Base-by-base conservation (phyloP, 2,797 vertebrate species). In the Gallinago stenura region DNA sequence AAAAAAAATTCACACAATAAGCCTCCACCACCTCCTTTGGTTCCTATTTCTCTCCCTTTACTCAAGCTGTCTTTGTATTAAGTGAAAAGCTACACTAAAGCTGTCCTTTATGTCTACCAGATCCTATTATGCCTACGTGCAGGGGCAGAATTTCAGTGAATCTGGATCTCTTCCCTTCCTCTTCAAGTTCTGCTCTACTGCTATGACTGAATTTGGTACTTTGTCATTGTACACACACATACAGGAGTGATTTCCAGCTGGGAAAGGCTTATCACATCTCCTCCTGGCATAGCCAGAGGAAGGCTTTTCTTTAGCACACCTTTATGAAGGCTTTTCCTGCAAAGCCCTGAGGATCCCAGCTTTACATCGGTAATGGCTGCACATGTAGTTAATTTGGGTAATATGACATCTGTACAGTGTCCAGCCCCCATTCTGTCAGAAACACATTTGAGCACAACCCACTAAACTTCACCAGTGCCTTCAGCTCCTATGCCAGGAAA, bases 271-370 rank as follows among this genome's bases (percentile, higher is more conserved):
- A 95, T 76, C 83, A 48, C 62, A 58, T 62, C 51, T 83, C 46
- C 51, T 53, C 25, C 76, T 37, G 64, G 54, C 76, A 89, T 0
- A n/a, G 89, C 20, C 89, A 89, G 69, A 1, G 0, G 80, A 66
- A 83, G 77, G 65, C 25, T 85, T 91, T 91, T 28, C 70, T 77
- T 87, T 86, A 94, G 87, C 90, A 96, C 81, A 92, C 82, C 95
- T 93, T 73, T 89, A 68, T 22, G 72, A 84, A 65, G 73, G 87
- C n/a, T 84, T 75, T 17, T 43, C 86, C 83, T 83, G 45, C 56
- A 46, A 53, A 83, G 89, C 89, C 60, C 78, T 21, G 1, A 45
- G 90, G 58, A 62, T 50, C 72, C 58, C 15, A 2, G 71, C 68
- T 79, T 86, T 75, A 45, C 61, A 22, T n/a, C 4, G 73, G 69